phyloP scores from a whole-genome alignment of 2,113 vertebrate species.

The Herpetotheres cachinnans region DNA sequence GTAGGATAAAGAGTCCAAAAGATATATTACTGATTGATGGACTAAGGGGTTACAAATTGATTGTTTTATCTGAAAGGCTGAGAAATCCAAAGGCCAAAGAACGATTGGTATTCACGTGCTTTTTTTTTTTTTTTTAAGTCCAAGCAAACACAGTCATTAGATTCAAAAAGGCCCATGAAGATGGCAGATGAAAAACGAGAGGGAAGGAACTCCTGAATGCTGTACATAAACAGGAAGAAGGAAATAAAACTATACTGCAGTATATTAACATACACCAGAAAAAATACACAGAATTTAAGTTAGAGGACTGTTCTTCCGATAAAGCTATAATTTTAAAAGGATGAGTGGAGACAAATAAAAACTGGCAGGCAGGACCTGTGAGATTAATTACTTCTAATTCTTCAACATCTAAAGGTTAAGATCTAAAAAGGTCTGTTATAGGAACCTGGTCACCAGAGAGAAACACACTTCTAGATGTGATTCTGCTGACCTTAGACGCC shows the following conservation, averaged over 20 bases:
- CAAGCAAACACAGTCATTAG: background rate
- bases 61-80: background rate
- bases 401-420: background rate
- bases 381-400: background rate
- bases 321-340: background rate
- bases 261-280: background rate
- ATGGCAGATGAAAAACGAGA: background rate
- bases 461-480: background rate
- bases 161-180: background rate
- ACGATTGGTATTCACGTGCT: background rate
- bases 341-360: background rate
- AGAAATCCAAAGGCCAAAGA: constrained; percentile 4
- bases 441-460: background rate
- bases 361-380: background rate
- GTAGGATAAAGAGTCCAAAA: background rate
- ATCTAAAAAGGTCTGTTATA: background rate
- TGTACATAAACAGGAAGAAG: background rate
- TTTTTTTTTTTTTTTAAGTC: background rate
- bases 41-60: background rate
- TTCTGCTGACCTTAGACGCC: background rate
- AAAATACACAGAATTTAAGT: background rate
- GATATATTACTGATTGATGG: background rate
- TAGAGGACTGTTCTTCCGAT: background rate
- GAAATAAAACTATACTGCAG: background rate
- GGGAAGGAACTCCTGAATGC: background rate